A percentile compares a stretch with the other conserved stretches of the same genome.
Evolutionary conservation across 1,140 invertebrate species (phyloP).

Genomic region (Copidosoma floridanum): DNA sequence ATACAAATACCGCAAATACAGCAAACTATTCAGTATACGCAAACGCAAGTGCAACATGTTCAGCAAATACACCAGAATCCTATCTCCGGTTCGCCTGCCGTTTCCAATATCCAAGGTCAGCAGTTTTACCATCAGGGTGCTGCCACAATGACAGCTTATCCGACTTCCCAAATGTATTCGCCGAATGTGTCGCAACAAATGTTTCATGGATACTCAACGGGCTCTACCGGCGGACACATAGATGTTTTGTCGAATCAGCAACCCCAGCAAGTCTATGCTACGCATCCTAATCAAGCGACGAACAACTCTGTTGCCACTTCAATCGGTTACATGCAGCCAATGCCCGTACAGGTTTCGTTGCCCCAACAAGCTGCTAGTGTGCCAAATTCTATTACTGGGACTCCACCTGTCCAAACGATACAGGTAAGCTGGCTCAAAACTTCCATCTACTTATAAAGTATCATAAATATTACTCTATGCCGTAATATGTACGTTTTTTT

Average conservation of each 20-base stretch:
- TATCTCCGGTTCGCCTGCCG: constrained; percentile 35
- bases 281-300: constrained; percentile 38
- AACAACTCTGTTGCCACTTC: constrained; percentile 37
- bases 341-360: constrained; percentile 45
- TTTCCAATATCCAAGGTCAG: constrained; percentile 43
- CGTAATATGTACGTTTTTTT: too few species aligned
- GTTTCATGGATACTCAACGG: constrained; percentile 46
- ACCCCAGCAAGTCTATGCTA: constrained; percentile 43
- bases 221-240: constrained; percentile 41
- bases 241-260: constrained; percentile 45
- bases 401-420: constrained; percentile 18
- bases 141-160: constrained; percentile 35
- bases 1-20: constrained; percentile 46
- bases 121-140: constrained; percentile 47
- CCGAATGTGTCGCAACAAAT: constrained; percentile 51
- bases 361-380: constrained; percentile 43
- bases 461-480: neutral
- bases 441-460: neutral
- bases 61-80: constrained; percentile 45
- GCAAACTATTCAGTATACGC: constrained; percentile 40
- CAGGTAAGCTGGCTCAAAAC: constrained; percentile 12
- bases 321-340: constrained; percentile 44
- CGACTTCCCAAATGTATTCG: constrained; percentile 38
- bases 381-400: constrained; percentile 35
- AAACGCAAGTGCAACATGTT: constrained; percentile 41